Conservation (phyloP, 2,888 invertebrate genomes). For the Tigriopus californicus region DNA sequence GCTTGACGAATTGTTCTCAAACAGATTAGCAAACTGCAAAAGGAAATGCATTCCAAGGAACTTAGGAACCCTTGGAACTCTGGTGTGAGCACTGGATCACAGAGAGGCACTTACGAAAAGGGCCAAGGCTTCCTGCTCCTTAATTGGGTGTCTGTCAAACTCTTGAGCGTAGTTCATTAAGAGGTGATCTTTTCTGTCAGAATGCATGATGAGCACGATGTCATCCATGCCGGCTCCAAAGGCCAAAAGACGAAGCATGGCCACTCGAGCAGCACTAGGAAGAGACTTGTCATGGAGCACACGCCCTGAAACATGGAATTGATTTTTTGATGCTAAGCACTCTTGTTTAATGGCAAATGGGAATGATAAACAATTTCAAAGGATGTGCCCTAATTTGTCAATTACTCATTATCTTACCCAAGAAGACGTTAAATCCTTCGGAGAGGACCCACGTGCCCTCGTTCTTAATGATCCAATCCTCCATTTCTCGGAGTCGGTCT, state of each 20-base stretch:
- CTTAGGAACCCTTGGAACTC: not conserved
- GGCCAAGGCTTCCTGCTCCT: slow-evolving; percentile 59
- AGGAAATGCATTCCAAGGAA: not conserved
- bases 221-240: slow-evolving; percentile 46
- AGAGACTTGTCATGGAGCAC: slow-evolving; percentile 20
- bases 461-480: slow-evolving; percentile 43
- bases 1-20: slow-evolving; percentile 57
- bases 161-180: slow-evolving; percentile 68
- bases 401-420: slow-evolving; percentile 37
- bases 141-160: slow-evolving; percentile 49
- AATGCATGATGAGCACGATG: slow-evolving; percentile 62
- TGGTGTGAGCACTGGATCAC: too few relatives aligned
- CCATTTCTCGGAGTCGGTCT: slow-evolving; percentile 14
- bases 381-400: too few relatives aligned
- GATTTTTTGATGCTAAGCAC: too few relatives aligned
- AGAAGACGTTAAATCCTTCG: slow-evolving; percentile 62
- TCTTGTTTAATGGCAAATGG: too few relatives aligned
- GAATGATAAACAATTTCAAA: too few relatives aligned
- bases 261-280: slow-evolving; percentile 17
- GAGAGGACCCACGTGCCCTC: slow-evolving; percentile 85
- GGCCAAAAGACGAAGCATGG: slow-evolving; percentile 22
- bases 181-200: slow-evolving; percentile 62
- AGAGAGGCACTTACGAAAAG: slow-evolving; percentile 43
- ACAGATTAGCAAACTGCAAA: slow-evolving; percentile 64
- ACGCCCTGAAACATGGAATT: slow-evolving; percentile 17